These are phyloP conservation scores for Camelus dromedarius DNA, from an alignment of 2,113 vertebrate species.

Conservation along the genomic window DNA sequence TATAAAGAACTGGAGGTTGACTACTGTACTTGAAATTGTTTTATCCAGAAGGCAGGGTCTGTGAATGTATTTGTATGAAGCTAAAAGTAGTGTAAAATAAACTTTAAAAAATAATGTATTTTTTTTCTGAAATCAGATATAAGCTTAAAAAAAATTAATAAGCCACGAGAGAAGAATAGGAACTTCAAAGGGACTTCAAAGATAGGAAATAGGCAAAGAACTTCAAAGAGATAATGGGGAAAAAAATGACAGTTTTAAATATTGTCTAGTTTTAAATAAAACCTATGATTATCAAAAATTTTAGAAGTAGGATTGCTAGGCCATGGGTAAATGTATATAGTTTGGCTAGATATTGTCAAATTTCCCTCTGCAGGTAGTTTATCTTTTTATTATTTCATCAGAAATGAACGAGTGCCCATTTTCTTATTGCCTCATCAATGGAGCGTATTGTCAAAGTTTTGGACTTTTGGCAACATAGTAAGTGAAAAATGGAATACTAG, in stretches of 20 bases:
- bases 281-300: not conserved
- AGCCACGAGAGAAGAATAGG: not conserved
- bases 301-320: not conserved
- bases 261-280: not conserved
- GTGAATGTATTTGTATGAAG: not conserved
- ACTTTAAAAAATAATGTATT: not conserved
- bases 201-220: slow-evolving; percentile 27
- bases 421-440: not conserved
- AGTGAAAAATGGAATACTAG: not conserved
- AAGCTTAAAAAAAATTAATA: not conserved
- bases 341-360: slow-evolving; percentile 1
- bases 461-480: not conserved
- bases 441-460: not conserved
- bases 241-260: not conserved
- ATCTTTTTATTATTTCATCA: not conserved
- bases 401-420: not conserved
- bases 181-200: slow-evolving; percentile 40
- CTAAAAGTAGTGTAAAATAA: not conserved
- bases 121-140: not conserved
- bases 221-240: slow-evolving; percentile 38
- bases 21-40: not conserved
- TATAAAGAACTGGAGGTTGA: not conserved
- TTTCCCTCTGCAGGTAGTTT: slow-evolving; percentile 26
- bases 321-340: not conserved
- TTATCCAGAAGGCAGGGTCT: not conserved